Percentiles rank a stretch among this genome's conserved stretches.
phyloP scores from a whole-genome alignment of 2,888 invertebrate genomes.

The Azorinus chamasolen region DNA sequence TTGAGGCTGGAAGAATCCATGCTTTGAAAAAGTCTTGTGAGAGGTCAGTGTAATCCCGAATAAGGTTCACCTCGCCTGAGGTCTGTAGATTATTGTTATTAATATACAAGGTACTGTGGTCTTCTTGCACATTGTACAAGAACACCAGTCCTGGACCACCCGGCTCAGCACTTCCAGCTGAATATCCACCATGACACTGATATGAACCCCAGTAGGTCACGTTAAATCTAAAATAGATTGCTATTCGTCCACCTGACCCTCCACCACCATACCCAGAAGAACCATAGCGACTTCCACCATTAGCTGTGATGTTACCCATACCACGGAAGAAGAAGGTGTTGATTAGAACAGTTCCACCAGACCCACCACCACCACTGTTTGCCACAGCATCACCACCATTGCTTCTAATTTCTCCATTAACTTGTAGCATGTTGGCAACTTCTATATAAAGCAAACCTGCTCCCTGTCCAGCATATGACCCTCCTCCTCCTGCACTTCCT shows the following conservation, averaged over 20 bases:
- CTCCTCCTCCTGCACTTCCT: constrained; percentile 75
- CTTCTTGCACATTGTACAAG: constrained; percentile 70
- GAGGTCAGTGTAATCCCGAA: constrained; percentile 70
- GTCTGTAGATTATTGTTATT: constrained; percentile 70
- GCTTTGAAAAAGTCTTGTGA: constrained; percentile 76
- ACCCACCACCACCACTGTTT: constrained; percentile 72
- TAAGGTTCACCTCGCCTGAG: constrained; percentile 43
- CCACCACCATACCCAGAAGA: constrained; percentile 67
- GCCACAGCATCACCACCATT: constrained; percentile 68
- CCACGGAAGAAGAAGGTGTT: constrained; percentile 68
- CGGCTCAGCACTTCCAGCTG: constrained; percentile 60
- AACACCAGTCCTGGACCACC: constrained; percentile 79
- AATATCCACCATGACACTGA: constrained; percentile 72
- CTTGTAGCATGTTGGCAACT: constrained; percentile 64
- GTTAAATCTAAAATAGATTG: constrained; percentile 74
- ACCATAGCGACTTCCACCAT: constrained; percentile 69
- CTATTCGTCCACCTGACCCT: constrained; percentile 77
- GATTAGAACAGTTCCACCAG: constrained; percentile 77
- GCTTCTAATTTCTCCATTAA: constrained; percentile 74
- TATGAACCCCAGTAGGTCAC: constrained; percentile 75
- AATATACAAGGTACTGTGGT: constrained; percentile 75
- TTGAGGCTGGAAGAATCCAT: constrained; percentile 75
- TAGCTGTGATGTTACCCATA: constrained; percentile 75
- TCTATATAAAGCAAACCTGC: constrained; percentile 71
- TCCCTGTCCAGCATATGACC: constrained; percentile 69